Evolutionary conservation across 2,888 invertebrate species (phyloP), one percentile per base, ranked within the genome.

Genomic region (Hyppa rectilinea): DNA sequence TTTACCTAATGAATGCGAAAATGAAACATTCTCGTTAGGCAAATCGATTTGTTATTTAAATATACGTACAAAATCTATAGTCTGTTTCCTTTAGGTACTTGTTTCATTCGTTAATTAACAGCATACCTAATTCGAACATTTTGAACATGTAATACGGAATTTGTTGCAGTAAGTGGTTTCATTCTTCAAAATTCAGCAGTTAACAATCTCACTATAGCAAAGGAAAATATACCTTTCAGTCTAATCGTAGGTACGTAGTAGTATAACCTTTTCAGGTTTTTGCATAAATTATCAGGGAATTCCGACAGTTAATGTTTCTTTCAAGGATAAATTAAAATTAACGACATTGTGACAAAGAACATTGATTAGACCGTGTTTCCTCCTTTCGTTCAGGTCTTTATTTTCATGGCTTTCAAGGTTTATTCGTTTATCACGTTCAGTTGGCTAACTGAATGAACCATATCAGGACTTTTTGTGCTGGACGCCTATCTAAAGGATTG

Each of bases 281-380:
- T 72, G 43, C 23, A 49, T 55, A 12, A 29, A 36, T 53, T 56
- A 53, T n/a, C 34, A 40, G n/a, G 29, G 31, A 75, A 43, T 76
- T 76, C 53, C 43, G n/a, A 45, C 23, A 61, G 59, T 75, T 34
- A 60, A 52, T 47, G 66, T 73, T 71, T 53, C 52, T 59, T 53
- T 73, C 83, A 85, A 85, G 83, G 85, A 66, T 79, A 61, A 52
- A 73, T 40, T 64, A 31, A 72, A 78, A 70, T 76, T 71, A 72
- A 67, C 67, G 49, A 70, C 72, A 56, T 70, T 60, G 63, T 71
- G 63, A 75, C 59, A 77, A 69, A 74, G 71, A 65, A 71, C 58
- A 69, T 62, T 82, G 73, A 76, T 75, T 64, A 71, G 60, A 63
- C 66, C 20, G 26, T 55, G 71, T 70, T 84, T 84, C 84, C 85